Percentiles rank a stretch among this genome's conserved stretches.
phyloP scores from a whole-genome alignment of 2,797 vertebrate species.

The Xenops minutus region DNA sequence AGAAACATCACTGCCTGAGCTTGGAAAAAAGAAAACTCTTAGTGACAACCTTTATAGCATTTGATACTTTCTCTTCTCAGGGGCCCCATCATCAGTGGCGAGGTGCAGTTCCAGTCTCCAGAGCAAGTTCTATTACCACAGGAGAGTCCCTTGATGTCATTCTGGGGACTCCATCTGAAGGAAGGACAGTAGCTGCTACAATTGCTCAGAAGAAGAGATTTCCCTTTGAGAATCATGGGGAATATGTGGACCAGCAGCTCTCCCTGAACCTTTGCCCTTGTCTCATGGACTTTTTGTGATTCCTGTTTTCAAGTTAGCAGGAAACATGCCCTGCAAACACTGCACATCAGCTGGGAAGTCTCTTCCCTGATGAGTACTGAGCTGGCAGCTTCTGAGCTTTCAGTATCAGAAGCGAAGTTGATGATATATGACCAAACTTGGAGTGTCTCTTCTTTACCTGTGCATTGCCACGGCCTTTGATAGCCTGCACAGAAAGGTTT shows the following conservation, averaged over 20 bases:
- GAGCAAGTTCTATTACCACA: neutral
- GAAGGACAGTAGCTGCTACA: neutral
- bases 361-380: neutral
- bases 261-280: neutral
- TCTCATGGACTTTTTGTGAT: neutral
- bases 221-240: neutral
- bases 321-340: neutral
- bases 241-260: neutral
- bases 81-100: neutral
- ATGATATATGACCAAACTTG: neutral
- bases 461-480: neutral
- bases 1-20: neutral
- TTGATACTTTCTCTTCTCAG: neutral
- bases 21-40: neutral
- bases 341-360: neutral
- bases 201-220: neutral
- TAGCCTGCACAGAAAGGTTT: neutral
- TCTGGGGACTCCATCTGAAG: neutral
- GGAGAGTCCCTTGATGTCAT: neutral
- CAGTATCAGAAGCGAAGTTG: neutral
- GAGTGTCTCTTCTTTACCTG: neutral
- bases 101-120: neutral
- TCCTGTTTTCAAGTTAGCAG: neutral
- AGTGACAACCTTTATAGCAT: neutral
- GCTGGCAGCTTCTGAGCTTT: neutral